Base-by-base conservation (phyloP, 37 sponge, comb jelly and placozoan species). In the Cladorhizidae sp. region DNA sequence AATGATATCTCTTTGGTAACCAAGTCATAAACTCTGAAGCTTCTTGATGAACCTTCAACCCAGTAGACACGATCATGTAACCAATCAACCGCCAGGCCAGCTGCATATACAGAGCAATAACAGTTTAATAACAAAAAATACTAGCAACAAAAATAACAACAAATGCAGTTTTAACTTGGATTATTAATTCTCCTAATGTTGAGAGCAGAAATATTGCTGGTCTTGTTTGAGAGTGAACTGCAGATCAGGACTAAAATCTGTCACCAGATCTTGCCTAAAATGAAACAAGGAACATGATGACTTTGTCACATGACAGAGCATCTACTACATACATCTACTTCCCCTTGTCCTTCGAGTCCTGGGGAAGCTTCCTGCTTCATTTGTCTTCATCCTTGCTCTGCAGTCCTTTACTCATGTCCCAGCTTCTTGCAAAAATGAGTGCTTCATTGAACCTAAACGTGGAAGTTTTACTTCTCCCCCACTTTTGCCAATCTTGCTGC, bases 1-100 rank as follows among this genome's bases (percentile, higher is more conserved):
- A 38, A 23, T 40, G 39, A 28, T 55, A 29, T 81, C 3, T 40
- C 14, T 3, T 55, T 31, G 11, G 72, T 81, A 7, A 22, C 40
- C 37, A 81, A 40, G 61, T 81, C 61, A 38, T 71, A 81, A 38
- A 40, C 70, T 40, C 39, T 45, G 35, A 85, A 71, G n/a, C 35
- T 1, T 8, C 36, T 58, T 37, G 28, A 5, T 3, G 32, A 38
- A n/a, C 51, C 21, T 31, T 78, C 73, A 49, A 37, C 41, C 86
- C 86, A 85, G 63, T 85, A 85, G 35, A 85, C 42, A 18, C 58
- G 70, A 37, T 85, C 86, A 72, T 78, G 77, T 29, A 85, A 62
- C 86, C 86, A 85, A 72, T 85, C 86, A 25, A 85, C 86, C 31
- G 86, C 79, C 1, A 85, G 23, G 22, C 72, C 85, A 56, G 39